A percentile compares a stretch with the other conserved stretches of the same genome.
Conservation (phyloP, 2,888 invertebrate genomes). For the Oligia fasciuncula region DNA sequence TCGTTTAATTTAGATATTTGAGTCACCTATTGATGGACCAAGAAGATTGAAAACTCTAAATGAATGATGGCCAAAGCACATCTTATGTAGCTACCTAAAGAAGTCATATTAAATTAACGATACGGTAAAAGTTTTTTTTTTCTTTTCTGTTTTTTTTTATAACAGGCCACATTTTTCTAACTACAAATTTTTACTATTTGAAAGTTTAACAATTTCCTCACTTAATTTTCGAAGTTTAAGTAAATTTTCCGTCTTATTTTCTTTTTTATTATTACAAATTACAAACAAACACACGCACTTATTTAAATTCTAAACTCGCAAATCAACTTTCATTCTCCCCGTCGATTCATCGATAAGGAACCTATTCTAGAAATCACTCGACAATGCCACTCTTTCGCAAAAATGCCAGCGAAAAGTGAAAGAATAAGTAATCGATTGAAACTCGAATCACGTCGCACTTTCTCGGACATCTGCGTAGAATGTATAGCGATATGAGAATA, state of each 20-base stretch:
- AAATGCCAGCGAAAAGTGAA: constrained; percentile 78
- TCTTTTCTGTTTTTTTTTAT: too few species aligned
- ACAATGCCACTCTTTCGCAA: constrained; percentile 70
- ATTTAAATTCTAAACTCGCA: constrained; percentile 52
- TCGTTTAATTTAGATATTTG: not conserved
- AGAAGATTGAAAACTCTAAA: not conserved
- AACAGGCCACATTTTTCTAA: not conserved
- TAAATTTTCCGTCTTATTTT: not conserved
- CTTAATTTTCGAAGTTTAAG: not conserved
- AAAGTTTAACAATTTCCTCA: not conserved
- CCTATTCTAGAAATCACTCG: constrained; percentile 70
- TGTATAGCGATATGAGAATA: constrained; percentile 50
- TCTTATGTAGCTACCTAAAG: not conserved
- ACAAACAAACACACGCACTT: constrained; percentile 2
- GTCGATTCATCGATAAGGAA: constrained; percentile 44
- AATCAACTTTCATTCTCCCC: constrained; percentile 55
- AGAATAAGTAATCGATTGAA: constrained; percentile 71
- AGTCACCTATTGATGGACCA: not conserved
- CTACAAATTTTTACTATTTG: too few species aligned
- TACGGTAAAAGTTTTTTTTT: not conserved
- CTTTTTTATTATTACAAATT: not conserved
- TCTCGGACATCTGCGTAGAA: constrained; percentile 68
- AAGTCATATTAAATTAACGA: not conserved
- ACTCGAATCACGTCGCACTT: constrained; percentile 76
- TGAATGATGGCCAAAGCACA: not conserved